Conservation (phyloP, 2,113 vertebrate species). For the Globicephala melas region DNA sequence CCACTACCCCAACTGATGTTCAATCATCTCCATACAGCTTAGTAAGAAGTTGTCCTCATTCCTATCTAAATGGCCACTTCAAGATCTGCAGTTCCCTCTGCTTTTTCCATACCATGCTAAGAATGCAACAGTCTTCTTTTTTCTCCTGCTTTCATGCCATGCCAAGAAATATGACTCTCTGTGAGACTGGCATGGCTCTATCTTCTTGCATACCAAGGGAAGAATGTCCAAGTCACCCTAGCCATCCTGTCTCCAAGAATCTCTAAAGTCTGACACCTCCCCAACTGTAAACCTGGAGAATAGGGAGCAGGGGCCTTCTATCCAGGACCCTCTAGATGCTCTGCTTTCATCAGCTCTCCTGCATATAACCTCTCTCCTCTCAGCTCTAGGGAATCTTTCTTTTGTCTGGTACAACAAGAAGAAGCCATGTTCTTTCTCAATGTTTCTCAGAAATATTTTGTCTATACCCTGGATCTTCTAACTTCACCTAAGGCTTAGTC, state of each 20-base stretch:
- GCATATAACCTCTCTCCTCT: background rate
- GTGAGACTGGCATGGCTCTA: background rate
- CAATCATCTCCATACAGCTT: background rate
- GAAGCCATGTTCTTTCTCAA: background rate
- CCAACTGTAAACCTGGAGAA: background rate
- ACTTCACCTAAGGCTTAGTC: background rate
- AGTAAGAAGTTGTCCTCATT: background rate
- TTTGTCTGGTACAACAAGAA: background rate
- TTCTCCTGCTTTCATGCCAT: background rate
- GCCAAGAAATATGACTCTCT: background rate
- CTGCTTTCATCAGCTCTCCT: background rate
- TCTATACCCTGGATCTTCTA: background rate
- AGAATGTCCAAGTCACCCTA: background rate
- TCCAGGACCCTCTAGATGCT: background rate
- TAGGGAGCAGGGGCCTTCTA: background rate
- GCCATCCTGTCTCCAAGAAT: background rate
- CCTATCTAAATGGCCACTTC: too few species aligned
- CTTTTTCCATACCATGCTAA: background rate
- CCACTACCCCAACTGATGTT: background rate
- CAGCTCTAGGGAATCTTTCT: background rate
- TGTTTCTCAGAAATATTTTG: background rate
- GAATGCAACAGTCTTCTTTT: background rate
- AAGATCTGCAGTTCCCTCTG: background rate
- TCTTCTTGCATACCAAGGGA: background rate
- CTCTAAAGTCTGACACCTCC: background rate